Evolutionary conservation across 2,797 vertebrate genomes (phyloP).

Genomic region (Potorous gilbertii): DNA sequence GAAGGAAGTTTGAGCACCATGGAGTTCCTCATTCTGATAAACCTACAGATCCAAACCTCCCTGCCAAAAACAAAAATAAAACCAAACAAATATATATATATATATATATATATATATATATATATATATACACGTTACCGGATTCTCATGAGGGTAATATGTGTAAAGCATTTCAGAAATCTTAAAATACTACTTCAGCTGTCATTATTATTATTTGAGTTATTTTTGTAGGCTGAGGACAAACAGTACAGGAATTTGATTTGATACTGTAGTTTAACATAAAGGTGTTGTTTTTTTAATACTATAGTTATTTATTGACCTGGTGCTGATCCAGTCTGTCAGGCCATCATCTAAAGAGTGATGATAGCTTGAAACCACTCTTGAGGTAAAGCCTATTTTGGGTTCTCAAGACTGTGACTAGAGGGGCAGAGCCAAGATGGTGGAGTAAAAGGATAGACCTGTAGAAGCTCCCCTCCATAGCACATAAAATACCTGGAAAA

Average conservation of each 20-base stretch:
- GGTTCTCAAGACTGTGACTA: neutral
- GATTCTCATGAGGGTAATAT: neutral
- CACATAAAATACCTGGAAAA: too few species aligned
- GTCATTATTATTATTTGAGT: neutral
- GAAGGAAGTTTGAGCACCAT: neutral
- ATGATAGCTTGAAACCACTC: neutral
- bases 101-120: too few species aligned
- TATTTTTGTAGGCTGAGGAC: neutral
- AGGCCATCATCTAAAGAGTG: too few species aligned
- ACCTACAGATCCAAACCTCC: neutral
- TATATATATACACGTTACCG: neutral
- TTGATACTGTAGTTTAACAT: neutral
- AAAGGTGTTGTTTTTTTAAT: too few species aligned
- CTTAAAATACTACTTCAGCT: neutral
- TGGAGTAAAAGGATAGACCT: too few species aligned
- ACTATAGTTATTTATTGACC: neutral
- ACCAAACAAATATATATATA: too few species aligned
- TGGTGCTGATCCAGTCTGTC: neutral
- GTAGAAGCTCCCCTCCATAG: too few species aligned
- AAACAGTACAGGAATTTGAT: neutral
- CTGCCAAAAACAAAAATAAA: too few species aligned
- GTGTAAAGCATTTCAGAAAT: neutral
- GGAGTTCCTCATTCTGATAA: neutral
- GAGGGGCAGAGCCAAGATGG: neutral
- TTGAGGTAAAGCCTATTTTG: neutral